phyloP scores from a whole-genome alignment of 2,888 invertebrate genomes.

The Syritta pipiens region DNA sequence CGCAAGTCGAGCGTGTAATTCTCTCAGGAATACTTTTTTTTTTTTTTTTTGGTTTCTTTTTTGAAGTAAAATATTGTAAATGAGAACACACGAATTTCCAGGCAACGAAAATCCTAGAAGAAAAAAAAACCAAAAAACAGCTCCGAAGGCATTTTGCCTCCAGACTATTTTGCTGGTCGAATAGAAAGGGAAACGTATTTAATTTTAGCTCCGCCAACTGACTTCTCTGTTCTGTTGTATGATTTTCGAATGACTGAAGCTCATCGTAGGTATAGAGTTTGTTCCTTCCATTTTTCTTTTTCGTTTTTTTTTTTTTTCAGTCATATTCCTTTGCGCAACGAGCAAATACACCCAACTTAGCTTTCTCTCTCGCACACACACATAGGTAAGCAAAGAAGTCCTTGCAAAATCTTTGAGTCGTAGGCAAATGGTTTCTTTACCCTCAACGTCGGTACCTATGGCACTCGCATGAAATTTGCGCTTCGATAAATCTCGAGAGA shows the following conservation, averaged over 20 bases:
- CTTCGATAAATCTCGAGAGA: constrained; percentile 60
- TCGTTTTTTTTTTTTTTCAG: neutral
- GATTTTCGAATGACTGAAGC: constrained; percentile 59
- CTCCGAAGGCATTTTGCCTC: neutral
- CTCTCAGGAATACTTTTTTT: constrained; percentile 10
- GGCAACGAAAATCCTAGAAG: neutral
- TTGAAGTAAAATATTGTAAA: constrained; percentile 48
- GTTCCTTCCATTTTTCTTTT: neutral
- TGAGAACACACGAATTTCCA: constrained; percentile 29
- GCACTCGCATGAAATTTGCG: constrained; percentile 47
- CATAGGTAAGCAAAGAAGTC: constrained; percentile 26
- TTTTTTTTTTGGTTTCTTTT: constrained; percentile 12
- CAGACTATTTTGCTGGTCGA: neutral
- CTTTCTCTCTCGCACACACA: constrained; percentile 21
- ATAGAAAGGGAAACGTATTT: constrained; percentile 27
- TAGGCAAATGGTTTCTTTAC: constrained; percentile 50
- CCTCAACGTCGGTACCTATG: neutral
- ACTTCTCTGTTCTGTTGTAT: constrained; percentile 49
- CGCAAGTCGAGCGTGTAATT: constrained; percentile 38
- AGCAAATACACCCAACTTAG: constrained; percentile 31
- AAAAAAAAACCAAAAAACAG: constrained; percentile 20
- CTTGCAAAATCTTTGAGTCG: constrained; percentile 53
- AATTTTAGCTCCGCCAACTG: constrained; percentile 37
- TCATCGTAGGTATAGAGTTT: constrained; percentile 10
- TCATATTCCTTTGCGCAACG: constrained; percentile 35